Percentiles rank a stretch among this genome's conserved stretches.
Conservation (phyloP, 2,888 invertebrate species). For the Oscheius myriophilus region DNA sequence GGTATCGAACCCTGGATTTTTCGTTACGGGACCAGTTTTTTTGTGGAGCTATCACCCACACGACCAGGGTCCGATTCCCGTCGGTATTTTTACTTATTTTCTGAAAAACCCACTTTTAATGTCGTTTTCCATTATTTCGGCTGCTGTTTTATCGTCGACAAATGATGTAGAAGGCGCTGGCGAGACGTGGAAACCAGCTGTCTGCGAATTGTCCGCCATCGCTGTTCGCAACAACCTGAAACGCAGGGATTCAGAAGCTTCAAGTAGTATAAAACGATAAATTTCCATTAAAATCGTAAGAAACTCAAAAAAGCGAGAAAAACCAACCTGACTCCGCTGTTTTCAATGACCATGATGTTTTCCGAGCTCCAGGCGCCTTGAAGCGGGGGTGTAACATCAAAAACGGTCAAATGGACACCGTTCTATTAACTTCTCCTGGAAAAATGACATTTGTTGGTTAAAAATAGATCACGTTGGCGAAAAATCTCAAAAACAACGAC, state of each 20-base stretch:
- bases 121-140: background rate
- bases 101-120: conserved; percentile 3
- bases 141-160: conserved; percentile 2
- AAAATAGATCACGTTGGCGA: no score
- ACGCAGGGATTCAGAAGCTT: no score
- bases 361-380: background rate
- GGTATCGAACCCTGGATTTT: no score
- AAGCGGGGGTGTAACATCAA: conserved; percentile 24
- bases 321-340: conserved; percentile 6
- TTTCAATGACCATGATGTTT: conserved; percentile 15
- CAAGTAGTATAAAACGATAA: no score
- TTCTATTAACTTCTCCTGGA: no score
- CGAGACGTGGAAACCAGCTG: conserved; percentile 1
- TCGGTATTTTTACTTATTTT: no score
- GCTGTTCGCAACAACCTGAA: conserved; percentile 23
- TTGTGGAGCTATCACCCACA: no score
- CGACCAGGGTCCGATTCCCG: no score
- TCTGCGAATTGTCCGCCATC: conserved; percentile 15
- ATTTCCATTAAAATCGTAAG: background rate
- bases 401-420: background rate
- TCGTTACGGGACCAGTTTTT: no score
- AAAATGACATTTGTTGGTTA: no score
- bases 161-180: conserved; percentile 22
- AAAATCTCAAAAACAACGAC: no score
- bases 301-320: background rate